A percentile compares a stretch with the other conserved stretches of the same genome.
Evolutionary conservation across 30 jellyfish, hydroid and myxozoan species (phyloP).

Genomic region (Aurelia sp.): DNA sequence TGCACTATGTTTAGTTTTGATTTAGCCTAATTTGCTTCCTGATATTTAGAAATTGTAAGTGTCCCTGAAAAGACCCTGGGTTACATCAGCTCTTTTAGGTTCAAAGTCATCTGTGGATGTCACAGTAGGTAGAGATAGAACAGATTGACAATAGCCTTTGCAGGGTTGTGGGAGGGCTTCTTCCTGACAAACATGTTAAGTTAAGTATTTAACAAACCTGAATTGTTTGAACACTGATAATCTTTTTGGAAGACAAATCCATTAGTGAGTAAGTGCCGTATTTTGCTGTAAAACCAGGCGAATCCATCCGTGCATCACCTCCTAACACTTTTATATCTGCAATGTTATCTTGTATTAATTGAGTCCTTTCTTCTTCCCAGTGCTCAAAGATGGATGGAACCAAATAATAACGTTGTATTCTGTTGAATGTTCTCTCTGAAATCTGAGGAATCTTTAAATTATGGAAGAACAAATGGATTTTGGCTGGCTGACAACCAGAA

Average conservation of each 20-base stretch:
- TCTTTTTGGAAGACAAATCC: slow-evolving; percentile 24
- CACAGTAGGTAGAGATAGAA: too few relatives aligned
- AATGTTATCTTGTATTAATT: neutral
- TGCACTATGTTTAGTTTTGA: too few relatives aligned
- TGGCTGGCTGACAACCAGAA: slow-evolving; percentile 54
- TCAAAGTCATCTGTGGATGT: too few relatives aligned
- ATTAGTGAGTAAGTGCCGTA: slow-evolving; percentile 37
- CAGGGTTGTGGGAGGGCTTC: too few relatives aligned
- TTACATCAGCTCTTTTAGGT: too few relatives aligned
- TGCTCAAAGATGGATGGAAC: slow-evolving; percentile 12
- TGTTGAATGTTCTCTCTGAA: slow-evolving; percentile 9
- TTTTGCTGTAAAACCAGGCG: slow-evolving; percentile 58
- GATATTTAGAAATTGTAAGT: too few relatives aligned
- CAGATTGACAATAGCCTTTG: too few relatives aligned
- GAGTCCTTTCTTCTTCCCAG: slow-evolving; percentile 12
- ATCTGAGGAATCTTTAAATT: slow-evolving; percentile 24
- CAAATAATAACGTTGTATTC: slow-evolving; percentile 14
- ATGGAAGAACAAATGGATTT: slow-evolving; percentile 15
- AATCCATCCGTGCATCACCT: slow-evolving; percentile 41
- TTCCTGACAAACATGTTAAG: too few relatives aligned
- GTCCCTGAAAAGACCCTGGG: too few relatives aligned
- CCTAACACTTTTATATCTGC: slow-evolving; percentile 2
- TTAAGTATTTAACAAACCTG: slow-evolving; percentile 8
- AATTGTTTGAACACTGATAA: slow-evolving; percentile 6
- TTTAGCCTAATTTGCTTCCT: too few relatives aligned